phyloP scores from a whole-genome alignment of 2,113 vertebrate species.

The Labeo rohita region DNA sequence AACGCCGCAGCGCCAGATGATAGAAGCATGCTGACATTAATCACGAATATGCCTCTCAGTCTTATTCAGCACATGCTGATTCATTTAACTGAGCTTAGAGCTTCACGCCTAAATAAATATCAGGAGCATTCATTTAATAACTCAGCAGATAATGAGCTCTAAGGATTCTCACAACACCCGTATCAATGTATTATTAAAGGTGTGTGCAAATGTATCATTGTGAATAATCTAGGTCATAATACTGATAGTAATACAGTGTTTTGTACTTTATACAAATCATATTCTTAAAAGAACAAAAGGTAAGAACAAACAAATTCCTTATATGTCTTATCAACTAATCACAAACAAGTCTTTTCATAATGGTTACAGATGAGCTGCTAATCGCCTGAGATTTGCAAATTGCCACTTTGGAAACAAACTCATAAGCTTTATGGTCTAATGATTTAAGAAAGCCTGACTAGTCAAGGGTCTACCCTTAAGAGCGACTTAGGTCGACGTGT shows the following conservation, averaged over 20 bases:
- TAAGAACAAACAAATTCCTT: neutral
- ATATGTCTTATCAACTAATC: neutral
- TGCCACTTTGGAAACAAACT: neutral
- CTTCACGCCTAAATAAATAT: conserved; percentile 1
- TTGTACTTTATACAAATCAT: neutral
- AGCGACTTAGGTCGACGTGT: neutral
- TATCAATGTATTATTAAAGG: neutral
- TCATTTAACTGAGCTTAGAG: neutral
- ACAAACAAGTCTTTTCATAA: neutral
- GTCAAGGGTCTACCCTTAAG: neutral
- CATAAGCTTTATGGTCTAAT: neutral
- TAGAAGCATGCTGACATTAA: neutral
- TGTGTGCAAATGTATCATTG: neutral
- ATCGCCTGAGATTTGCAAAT: neutral
- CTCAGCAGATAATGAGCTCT: neutral
- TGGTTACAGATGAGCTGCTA: neutral
- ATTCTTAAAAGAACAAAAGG: neutral
- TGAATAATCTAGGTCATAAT: neutral
- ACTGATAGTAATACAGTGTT: neutral
- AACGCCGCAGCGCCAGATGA: neutral
- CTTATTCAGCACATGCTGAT: conserved; percentile 4
- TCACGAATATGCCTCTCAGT: neutral
- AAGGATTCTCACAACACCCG: neutral
- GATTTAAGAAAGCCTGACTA: neutral
- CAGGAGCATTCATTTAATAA: neutral